Conservation (phyloP, 1,140 invertebrate species). For the Tetraneura akinire region DNA sequence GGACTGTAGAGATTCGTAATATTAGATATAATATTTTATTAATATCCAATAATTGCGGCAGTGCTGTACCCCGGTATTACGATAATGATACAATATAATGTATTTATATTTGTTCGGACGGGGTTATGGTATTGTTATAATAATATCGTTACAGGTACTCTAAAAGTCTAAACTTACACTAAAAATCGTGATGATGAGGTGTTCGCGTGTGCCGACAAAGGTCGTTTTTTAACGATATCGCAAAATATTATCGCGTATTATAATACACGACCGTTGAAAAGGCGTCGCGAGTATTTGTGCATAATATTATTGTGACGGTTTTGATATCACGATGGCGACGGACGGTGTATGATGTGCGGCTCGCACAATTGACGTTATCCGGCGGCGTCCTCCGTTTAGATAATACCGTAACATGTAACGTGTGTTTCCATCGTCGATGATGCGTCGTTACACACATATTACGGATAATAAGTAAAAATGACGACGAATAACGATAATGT, state of each 20-base stretch:
- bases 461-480: constrained; percentile 19
- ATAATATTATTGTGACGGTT: too few species aligned
- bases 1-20: background rate
- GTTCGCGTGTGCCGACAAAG: background rate
- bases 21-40: background rate
- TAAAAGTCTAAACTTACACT: too few species aligned
- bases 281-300: background rate
- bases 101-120: too few species aligned
- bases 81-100: too few species aligned
- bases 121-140: too few species aligned
- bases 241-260: too few species aligned
- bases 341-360: too few species aligned
- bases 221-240: constrained; percentile 6
- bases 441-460: background rate
- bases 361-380: constrained; percentile 30
- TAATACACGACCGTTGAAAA: background rate
- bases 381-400: background rate
- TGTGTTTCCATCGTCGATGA: constrained; percentile 22
- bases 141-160: too few species aligned
- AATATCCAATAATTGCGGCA: background rate
- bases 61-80: too few species aligned
- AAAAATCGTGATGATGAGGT: background rate
- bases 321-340: too few species aligned
- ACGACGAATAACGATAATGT: constrained; percentile 21
- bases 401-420: too few species aligned